phyloP scores from a whole-genome alignment of 1,140 invertebrate species.

The Probaryconus sp. region DNA sequence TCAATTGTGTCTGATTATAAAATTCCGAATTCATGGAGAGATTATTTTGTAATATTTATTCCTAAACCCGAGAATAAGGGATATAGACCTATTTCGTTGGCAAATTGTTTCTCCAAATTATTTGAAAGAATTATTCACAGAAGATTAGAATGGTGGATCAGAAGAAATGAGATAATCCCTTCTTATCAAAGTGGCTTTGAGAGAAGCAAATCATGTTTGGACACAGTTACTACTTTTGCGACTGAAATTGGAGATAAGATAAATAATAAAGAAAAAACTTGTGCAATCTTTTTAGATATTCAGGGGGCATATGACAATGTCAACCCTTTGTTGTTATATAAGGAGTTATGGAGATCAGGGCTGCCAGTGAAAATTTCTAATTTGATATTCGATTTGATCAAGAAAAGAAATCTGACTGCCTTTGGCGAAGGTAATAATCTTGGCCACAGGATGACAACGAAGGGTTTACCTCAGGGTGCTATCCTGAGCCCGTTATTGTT shows the following conservation, averaged over 20 bases:
- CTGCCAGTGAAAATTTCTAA: too few species aligned
- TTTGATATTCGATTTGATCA: too few species aligned
- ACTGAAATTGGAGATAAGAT: not conserved
- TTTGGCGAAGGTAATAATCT: not conserved
- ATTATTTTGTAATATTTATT: slow-evolving; percentile 24
- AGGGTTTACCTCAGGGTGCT: not conserved
- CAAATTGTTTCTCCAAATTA: slow-evolving; percentile 1
- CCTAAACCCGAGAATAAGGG: slow-evolving; percentile 14
- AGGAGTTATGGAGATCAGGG: too few species aligned
- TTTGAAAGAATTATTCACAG: slow-evolving; percentile 37
- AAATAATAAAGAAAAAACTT: not conserved
- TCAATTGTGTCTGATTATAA: not conserved
- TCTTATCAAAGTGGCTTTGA: slow-evolving; percentile 35
- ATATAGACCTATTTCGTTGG: slow-evolving; percentile 12
- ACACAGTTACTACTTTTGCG: slow-evolving; percentile 16
- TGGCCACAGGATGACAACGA: not conserved
- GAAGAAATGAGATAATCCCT: slow-evolving; percentile 30
- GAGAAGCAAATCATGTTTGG: slow-evolving; percentile 15
- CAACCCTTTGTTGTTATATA: too few species aligned
- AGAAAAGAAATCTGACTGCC: not conserved
- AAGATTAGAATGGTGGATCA: slow-evolving; percentile 29
- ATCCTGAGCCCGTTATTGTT: not conserved
- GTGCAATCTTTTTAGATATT: not conserved
- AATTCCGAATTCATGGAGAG: slow-evolving; percentile 17
- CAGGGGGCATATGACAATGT: too few species aligned